phyloP scores from a whole-genome alignment of 1,140 invertebrate species.

The Ephestia elutella region DNA sequence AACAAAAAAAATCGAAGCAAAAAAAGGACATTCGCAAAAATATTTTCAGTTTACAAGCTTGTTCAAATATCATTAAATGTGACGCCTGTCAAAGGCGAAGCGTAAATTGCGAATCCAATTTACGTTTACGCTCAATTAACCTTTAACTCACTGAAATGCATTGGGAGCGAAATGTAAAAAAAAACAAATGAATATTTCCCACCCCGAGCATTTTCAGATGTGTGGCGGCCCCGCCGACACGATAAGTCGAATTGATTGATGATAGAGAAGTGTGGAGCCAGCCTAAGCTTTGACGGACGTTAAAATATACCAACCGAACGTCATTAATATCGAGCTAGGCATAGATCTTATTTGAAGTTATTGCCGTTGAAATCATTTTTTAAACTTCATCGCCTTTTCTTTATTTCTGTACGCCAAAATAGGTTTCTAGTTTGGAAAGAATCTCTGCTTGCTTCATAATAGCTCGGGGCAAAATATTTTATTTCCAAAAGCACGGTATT shows the following conservation, averaged over 20 bases:
- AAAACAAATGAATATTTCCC: not conserved
- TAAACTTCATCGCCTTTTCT: not conserved
- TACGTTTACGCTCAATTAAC: slow-evolving; percentile 6
- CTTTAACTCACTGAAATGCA: slow-evolving; percentile 9
- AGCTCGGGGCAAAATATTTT: too few relatives aligned
- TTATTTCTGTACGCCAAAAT: too few relatives aligned
- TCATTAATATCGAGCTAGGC: slow-evolving; percentile 19
- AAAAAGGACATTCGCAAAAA: not conserved
- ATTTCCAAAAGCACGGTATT: too few relatives aligned
- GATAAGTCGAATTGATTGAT: slow-evolving; percentile 49
- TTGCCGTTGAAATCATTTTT: not conserved
- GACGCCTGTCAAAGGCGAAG: not conserved
- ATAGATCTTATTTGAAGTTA: not conserved
- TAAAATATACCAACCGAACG: slow-evolving; percentile 18
- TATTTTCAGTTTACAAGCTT: not conserved
- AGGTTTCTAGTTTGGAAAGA: not conserved
- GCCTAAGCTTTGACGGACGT: slow-evolving; percentile 30
- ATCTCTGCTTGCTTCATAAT: too few relatives aligned
- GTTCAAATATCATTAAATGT: slow-evolving; percentile 2
- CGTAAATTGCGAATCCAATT: slow-evolving; percentile 3
- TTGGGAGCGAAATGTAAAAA: not conserved
- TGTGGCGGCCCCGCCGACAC: slow-evolving; percentile 20
- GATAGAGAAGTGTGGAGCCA: slow-evolving; percentile 26
- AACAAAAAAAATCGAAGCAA: too few relatives aligned
- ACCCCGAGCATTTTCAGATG: slow-evolving; percentile 9